phyloP scores from a whole-genome alignment of 2,888 invertebrate species.

The Himalopsyche anomala region DNA sequence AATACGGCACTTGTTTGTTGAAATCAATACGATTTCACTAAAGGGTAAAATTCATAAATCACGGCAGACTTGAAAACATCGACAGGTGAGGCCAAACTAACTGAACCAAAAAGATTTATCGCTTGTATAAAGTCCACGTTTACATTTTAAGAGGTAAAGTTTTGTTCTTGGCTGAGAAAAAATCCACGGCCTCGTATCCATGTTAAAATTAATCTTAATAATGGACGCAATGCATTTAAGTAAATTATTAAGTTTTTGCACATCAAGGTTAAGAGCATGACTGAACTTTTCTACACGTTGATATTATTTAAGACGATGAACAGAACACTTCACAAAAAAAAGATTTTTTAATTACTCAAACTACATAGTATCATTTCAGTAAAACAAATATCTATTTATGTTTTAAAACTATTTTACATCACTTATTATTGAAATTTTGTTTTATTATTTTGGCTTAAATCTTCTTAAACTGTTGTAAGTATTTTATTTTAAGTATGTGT shows the following conservation, averaged over 20 bases:
- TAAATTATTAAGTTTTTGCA: neutral
- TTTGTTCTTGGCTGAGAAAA: constrained; percentile 39
- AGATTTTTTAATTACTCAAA: too few species aligned
- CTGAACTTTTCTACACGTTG: neutral
- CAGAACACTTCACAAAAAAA: too few species aligned
- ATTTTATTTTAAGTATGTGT: too few species aligned
- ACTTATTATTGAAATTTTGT: too few species aligned
- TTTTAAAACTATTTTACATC: too few species aligned
- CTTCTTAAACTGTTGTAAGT: too few species aligned
- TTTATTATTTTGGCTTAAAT: too few species aligned
- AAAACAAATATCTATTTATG: too few species aligned
- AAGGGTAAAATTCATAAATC: constrained; percentile 60
- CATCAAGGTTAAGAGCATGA: neutral
- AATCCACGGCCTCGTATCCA: neutral
- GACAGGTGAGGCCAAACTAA: constrained; percentile 60
- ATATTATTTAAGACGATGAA: neutral
- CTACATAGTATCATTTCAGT: neutral
- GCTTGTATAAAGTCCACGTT: constrained; percentile 60
- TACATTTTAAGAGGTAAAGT: constrained; percentile 60
- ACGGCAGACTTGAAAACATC: constrained; percentile 61
- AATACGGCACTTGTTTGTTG: constrained; percentile 27
- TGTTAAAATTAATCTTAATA: constrained; percentile 13
- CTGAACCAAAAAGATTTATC: constrained; percentile 57
- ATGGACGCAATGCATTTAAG: neutral
- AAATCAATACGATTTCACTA: constrained; percentile 34